These are phyloP conservation scores for Polymixis flavicincta DNA, from an alignment of 2,888 invertebrate genomes.

Conservation along the genomic window DNA sequence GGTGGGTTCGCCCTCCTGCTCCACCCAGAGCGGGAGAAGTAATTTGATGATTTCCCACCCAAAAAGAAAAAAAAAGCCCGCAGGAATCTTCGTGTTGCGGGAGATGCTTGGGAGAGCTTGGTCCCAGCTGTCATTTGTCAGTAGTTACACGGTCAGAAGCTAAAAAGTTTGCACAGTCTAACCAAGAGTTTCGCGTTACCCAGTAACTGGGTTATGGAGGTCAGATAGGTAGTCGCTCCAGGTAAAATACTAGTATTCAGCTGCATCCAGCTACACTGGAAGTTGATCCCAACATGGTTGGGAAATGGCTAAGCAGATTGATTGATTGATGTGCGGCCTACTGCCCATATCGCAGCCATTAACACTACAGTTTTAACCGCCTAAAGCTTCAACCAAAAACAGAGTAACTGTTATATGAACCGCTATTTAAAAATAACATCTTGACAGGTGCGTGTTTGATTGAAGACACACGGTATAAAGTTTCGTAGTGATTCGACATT, in stretches of 20 bases:
- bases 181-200: neutral
- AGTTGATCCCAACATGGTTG: neutral
- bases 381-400: conserved; percentile 19
- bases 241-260: neutral
- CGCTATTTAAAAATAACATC: conserved; percentile 43
- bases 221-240: neutral
- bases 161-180: no score
- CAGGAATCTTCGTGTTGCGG: no score
- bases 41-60: no score
- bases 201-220: neutral
- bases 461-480: neutral
- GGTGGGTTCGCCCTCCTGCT: no score
- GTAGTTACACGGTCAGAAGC: no score
- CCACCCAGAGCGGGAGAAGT: no score
- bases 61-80: no score
- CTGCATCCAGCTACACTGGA: neutral
- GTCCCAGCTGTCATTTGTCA: neutral
- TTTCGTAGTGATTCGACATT: neutral
- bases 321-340: neutral
- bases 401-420: conserved; percentile 46
- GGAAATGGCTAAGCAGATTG: neutral
- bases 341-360: conserved; percentile 2
- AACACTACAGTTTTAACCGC: conserved; percentile 17
- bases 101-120: no score
- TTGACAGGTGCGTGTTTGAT: conserved; percentile 34